Base-by-base conservation (phyloP, 2,888 invertebrate species). In the Diaprepes abbreviatus region DNA sequence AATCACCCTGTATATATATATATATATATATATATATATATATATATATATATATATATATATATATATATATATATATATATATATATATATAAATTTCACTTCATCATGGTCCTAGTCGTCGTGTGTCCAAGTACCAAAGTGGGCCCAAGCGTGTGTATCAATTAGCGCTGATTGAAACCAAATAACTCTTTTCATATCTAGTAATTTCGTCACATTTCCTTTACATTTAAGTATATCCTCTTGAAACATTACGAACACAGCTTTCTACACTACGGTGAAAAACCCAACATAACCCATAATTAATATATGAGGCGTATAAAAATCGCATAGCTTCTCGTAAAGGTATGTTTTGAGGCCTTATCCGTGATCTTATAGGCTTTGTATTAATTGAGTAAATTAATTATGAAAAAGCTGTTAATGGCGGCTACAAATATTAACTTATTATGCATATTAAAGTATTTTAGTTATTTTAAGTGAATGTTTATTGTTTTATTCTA, bases 291-390 rank as follows among this genome's bases (percentile, higher is more conserved):
- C 48, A 52, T 28, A 57, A 33, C 50, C 58, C 69, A 69, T 64
- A 69, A 69, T 69, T 69, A 69, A 69, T 69, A 69, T 58, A 58
- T 58, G 64, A 64, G 33, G 63, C 64, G 69, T 66, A 58, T 57
- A 67, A 71, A 71, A 71, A 71, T 54, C 63, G 71, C 71, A 71
- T 71, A 67, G 67, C 71, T 40, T 63, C 36, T 64, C 64, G 59
- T 67, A 71, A 71, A 71, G 63, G 67, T 67, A 66, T 66, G 71
- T 71, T 71, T 71, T 71, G 57, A 67, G 60, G 64, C 63, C 59
- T 63, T 66, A 71, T 64, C 66, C 62, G 48, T 55, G 63, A 66
- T 63, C 63, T 66, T 63, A 63, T 63, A 33, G 63, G 48, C 54
- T 45, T 17, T 12, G 67, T 50, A 63, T 64, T 71, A 71, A 71